Evolutionary conservation across 92 coral and sea anemone species (phyloP).

Genomic region (Metridium senile): DNA sequence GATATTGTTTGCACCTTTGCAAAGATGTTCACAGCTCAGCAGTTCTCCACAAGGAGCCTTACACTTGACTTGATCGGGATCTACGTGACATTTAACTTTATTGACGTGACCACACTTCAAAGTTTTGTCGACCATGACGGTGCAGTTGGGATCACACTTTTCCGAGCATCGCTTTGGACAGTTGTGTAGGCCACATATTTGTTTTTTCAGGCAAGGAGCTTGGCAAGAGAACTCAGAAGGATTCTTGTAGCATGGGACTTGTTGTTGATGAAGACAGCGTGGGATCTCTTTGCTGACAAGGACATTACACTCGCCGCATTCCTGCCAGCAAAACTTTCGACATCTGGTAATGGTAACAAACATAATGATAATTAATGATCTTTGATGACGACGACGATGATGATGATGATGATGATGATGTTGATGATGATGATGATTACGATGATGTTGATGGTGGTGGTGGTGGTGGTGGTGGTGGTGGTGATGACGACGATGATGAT

Average conservation of each 20-base stretch:
- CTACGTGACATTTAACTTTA: slow-evolving; percentile 60
- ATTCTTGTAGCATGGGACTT: slow-evolving; percentile 68
- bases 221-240: slow-evolving; percentile 59
- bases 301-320: slow-evolving; percentile 62
- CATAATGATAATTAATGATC: too few species aligned
- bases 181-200: slow-evolving; percentile 58
- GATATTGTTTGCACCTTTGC: slow-evolving; percentile 63
- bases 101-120: slow-evolving; percentile 81
- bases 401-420: too few species aligned
- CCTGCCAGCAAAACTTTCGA: slow-evolving; percentile 56
- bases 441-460: too few species aligned
- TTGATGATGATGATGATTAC: too few species aligned
- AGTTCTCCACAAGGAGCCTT: slow-evolving; percentile 61
- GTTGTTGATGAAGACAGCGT: slow-evolving; percentile 66
- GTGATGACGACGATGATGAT: too few species aligned
- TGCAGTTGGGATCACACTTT: slow-evolving; percentile 64
- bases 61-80: slow-evolving; percentile 51
- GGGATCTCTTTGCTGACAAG: slow-evolving; percentile 60
- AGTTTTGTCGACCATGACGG: slow-evolving; percentile 25
- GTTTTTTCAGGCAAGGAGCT: slow-evolving; percentile 56
- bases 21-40: slow-evolving; percentile 74
- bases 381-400: background rate
- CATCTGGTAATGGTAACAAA: slow-evolving; percentile 23
- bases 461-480: too few species aligned
- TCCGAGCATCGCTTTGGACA: slow-evolving; percentile 69